Base-by-base conservation (phyloP, 92 coral and sea anemone genomes). In the Muricea muricata region DNA sequence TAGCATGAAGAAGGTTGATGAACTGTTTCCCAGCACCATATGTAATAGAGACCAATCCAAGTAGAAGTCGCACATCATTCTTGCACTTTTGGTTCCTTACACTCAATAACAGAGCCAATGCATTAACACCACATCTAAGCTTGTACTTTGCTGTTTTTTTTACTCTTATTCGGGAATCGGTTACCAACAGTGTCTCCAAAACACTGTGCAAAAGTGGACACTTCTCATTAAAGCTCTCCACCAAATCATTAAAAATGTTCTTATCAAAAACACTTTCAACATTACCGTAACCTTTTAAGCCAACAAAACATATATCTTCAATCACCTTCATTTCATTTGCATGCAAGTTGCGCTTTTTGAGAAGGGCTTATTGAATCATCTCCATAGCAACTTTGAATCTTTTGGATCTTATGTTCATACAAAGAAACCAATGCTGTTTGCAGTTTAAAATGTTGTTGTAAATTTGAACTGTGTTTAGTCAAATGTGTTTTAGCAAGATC, bases 131-230 rank as follows among this genome's bases (percentile, higher is more conserved):
- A 31, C 52, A 69, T 20, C 48, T 69, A 0, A 69, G 24, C n/a
- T 69, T 69, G 11, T 69, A 41, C 12, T 41, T 50, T 32, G 46
- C 41, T 34, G 75, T 69, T 20, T 69, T 69, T 13, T 69, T 47
- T 1, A 69, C 26, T 33, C 75, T 33, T 69, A 14, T 69, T 37
- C 75, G 33, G 6, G 8, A 8, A 20, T 69, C 75, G 4, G 75
- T 69, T 1, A 69, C 50, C 24, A 69, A 69, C 21, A 69, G 47
- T 69, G 75, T 33, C n/a, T 69, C 23, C 0, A 69, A 14, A 69
- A 69, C 75, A 69, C 52, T 41, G n/a, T 69, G 75, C 47, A 69
- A 0, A 32, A 69, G 75, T 4, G 75, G 75, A 31, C 75, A 69
- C n/a, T 69, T 41, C 50, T 69, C 75, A 7, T 33, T 50, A 69